Conservation (phyloP, 1,140 invertebrate genomes). For the Pararge aegeria region DNA sequence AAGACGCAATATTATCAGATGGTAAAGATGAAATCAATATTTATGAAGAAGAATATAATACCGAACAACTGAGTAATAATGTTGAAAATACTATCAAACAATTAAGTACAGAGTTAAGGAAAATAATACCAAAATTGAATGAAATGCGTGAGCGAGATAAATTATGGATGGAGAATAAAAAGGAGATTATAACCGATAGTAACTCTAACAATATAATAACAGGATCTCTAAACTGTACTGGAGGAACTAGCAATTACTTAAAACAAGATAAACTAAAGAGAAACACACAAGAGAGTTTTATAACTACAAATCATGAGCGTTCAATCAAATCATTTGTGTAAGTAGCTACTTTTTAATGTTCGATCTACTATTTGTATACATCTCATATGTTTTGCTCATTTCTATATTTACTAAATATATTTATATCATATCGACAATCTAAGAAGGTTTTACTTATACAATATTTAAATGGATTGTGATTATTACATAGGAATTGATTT, state of each 20-base stretch:
- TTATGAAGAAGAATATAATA: conserved; percentile 60
- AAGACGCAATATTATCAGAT: conserved; percentile 79
- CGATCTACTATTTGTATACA: not conserved
- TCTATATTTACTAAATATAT: too few relatives aligned
- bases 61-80: conserved; percentile 61
- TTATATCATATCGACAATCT: too few relatives aligned
- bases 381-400: too few relatives aligned
- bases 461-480: too few relatives aligned
- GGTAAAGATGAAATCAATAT: conserved; percentile 73
- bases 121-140: conserved; percentile 73
- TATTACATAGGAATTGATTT: too few relatives aligned
- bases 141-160: conserved; percentile 70
- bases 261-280: conserved; percentile 13
- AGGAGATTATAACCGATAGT: conserved; percentile 49
- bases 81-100: conserved; percentile 73
- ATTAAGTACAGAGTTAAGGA: conserved; percentile 67
- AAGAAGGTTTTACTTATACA: too few relatives aligned
- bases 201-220: conserved; percentile 64
- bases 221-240: conserved; percentile 2
- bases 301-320: conserved; percentile 24
- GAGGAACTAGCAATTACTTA: conserved; percentile 1
- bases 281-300: conserved; percentile 15
- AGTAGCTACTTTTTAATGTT: conserved; percentile 25
- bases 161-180: conserved; percentile 56
- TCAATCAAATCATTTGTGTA: conserved; percentile 38